Evolutionary conservation across 2,888 invertebrate genomes (phyloP), one percentile per base, ranked within the genome.

Genomic region (Zaprionus bogoriensis): DNA sequence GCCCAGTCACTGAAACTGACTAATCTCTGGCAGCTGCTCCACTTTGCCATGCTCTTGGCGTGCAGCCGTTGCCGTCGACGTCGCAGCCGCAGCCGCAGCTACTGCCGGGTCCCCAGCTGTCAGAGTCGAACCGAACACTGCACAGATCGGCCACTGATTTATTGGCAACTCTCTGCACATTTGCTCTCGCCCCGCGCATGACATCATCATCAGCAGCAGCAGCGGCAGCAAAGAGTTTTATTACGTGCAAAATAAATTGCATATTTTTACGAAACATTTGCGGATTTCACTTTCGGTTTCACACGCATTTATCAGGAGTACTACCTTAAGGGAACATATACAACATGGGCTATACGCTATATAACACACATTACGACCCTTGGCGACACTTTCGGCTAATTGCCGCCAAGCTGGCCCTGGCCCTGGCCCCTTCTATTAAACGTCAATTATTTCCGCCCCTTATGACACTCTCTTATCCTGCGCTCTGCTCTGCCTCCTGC

Each of bases 1-100:
- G 68, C 60, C 76, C 82, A 65, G 59, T 67, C 60, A 57, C 57
- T 67, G 61, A 66, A 51, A 48, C 80, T 83, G 86, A 86, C 77
- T 86, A 83, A 83, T 82, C 81, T 83, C 67, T 71, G 86, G 74
- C 86, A 86, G 82, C 82, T 82, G 77, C 81, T 74, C 72, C 63
- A 77, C 74, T 72, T 66, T 65, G 57, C 55, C 46, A 59, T 38
- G 47, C 42, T 45, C 30, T 54, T 46, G 36, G 38, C 10, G 23
- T 51, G 38, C 27, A 36, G 7, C 32, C n/a, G n/a, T n/a, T n/a
- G n/a, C n/a, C n/a, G n/a, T 17, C 41, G 61, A 57, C 71, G 51
- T 60, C n/a, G 69, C 59, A 48, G 59, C 54, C 68, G 38, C 44
- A 39, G 54, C 30, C 54, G 53, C 30, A 46, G 36, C 51, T 45